Base-by-base conservation (phyloP, 2,888 invertebrate genomes). In the Chironomus riparius region DNA sequence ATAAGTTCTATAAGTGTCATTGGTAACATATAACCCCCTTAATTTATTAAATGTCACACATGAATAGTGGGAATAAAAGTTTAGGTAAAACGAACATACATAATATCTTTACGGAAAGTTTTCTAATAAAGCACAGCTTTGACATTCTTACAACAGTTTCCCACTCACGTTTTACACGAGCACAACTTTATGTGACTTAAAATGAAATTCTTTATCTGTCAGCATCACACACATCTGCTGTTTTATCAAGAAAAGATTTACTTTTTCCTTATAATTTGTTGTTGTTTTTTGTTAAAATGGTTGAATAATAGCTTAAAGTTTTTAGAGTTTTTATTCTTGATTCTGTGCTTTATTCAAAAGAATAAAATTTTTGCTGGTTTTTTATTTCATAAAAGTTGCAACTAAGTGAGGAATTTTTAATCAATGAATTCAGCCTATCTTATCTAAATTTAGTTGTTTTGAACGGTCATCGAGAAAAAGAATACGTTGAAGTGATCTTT, bases 71-170 rank as follows among this genome's bases (percentile, higher is more conserved):
- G 15, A 15, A n/a, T 18, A 18, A n/a, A 56, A 18, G 1, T 18
- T 56, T 56, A 3, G 15, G 4, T 56, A 7, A 18, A 56, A 15
- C 56, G n/a, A 18, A 56, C n/a, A 56, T 18, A 18, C 56, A 56
- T 56, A 56, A 15, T n/a, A 15, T 18, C 15, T 18, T 7, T 62
- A 18, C 21, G 62, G 21, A 61, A 72, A 72, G 62, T 72, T 72
- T 72, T 72, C 72, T 62, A 72, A 72, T 72, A 72, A 50, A 72
- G 72, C 61, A 65, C 56, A 56, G 56, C 56, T 56, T 56, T 56
- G 56, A 56, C 56, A 56, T 56, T 5, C 56, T 56, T 18, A 56
- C 56, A 56, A 56, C 56, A 56, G 56, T 18, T 56, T 56, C 56
- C 56, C 56, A 56, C 56, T 56, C 56, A 56, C 56, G 56, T 56